Base-by-base conservation (phyloP, 64 coral and sea anemone genomes). In the Actinia equina region DNA sequence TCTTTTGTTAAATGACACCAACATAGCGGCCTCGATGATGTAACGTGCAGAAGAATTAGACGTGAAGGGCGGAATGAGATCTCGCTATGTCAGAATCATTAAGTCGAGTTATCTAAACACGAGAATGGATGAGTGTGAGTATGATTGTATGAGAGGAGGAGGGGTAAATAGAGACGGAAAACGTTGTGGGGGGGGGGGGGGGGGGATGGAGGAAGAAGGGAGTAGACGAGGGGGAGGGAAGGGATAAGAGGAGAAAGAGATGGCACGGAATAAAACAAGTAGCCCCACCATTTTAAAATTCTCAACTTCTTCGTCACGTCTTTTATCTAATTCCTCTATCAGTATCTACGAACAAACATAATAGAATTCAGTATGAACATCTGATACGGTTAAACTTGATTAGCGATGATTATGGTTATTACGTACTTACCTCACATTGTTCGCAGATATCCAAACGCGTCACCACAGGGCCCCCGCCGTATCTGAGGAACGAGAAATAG, bases 261-360 rank as follows among this genome's bases (percentile, higher is more conserved):
- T 2, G 13, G 69, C 10, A 27, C 25, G 27, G 10, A 74, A 41
- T 30, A 2, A 20, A 13, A 22, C 3, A 22, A 74, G 7, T 74
- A 27, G 27, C 6, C 91, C 22, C 65, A 90, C 97, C 93, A 86
- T 90, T 79, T 99, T 95, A 59, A 99, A 90, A 56, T 78, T 93
- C 54, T 99, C 97, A 84, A 93, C 91, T 88, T 99, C 97, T 57
- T 90, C 51, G 17, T 95, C 86, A 84, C 93, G 85, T 62, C 93
- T 89, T 77, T 82, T 89, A 82, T 95, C 86, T 26, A 95, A 85
- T 78, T 99, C 88, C 59, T 93, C 91, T 25, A 95, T 79, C 43
- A 85, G 93, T 93, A 20, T 81, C 78, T 81, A 65, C 59, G 18
- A 60, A 65, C 5, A 65, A 20, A 22, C 5, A 65, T 1, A n/a